phyloP scores from a whole-genome alignment of 1,140 invertebrate genomes.

The Caenorhabditis brenneri region DNA sequence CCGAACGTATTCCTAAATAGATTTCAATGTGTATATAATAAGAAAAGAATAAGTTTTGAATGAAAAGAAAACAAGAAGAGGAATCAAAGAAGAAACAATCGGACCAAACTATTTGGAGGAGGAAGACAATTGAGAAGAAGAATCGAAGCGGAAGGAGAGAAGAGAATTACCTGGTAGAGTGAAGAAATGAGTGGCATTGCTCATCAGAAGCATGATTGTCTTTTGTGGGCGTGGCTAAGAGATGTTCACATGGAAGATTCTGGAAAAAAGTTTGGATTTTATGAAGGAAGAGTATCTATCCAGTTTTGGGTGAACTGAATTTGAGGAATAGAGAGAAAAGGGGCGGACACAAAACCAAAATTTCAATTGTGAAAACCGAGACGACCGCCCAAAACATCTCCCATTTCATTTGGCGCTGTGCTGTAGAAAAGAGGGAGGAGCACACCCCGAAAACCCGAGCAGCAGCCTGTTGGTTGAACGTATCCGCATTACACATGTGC shows the following conservation, averaged over 20 bases:
- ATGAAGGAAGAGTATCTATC: neutral
- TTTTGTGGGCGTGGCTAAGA: neutral
- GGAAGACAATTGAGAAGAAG: neutral
- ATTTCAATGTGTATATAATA: too few relatives aligned
- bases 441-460: neutral
- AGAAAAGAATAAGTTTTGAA: neutral
- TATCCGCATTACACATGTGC: constrained; percentile 38
- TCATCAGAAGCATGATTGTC: neutral
- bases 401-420: constrained; percentile 36
- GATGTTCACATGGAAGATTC: constrained; percentile 32
- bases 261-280: neutral
- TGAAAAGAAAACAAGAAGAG: neutral
- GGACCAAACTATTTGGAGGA: neutral
- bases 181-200: neutral
- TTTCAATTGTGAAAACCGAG: constrained; percentile 31
- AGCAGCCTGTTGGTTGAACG: neutral
- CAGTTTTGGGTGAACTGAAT: too few relatives aligned
- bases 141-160: neutral
- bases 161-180: constrained; percentile 19
- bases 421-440: neutral
- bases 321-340: too few relatives aligned
- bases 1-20: too few relatives aligned
- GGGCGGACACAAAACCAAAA: too few relatives aligned
- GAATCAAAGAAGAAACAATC: too few relatives aligned
- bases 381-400: constrained; percentile 23